A percentile compares a stretch with the other conserved stretches of the same genome.
phyloP scores from a whole-genome alignment of 1,140 invertebrate genomes.

The Melitaea cinxia region DNA sequence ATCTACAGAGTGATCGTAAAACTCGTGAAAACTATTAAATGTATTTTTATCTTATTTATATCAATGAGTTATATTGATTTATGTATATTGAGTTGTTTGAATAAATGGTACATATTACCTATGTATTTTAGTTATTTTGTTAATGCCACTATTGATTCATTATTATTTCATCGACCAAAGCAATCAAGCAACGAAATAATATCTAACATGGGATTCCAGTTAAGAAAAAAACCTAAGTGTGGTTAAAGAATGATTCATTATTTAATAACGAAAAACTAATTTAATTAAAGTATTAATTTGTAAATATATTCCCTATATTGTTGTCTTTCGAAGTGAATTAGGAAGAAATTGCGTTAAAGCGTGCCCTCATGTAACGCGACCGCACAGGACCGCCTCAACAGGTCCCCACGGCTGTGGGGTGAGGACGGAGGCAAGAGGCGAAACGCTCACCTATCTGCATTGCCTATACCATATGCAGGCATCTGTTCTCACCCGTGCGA shows the following conservation, averaged over 20 bases:
- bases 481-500: background rate
- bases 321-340: background rate
- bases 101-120: background rate
- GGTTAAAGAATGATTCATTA: no score
- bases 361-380: constrained; percentile 1
- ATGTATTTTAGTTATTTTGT: no score
- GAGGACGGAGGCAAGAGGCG: constrained; percentile 13
- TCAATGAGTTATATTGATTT: background rate
- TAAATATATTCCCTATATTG: no score
- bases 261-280: background rate
- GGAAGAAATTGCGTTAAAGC: background rate
- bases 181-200: no score
- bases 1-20: background rate
- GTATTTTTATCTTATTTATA: background rate
- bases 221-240: no score
- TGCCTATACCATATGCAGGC: constrained; percentile 16
- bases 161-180: no score
- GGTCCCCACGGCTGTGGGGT: constrained; percentile 29
- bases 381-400: constrained; percentile 34
- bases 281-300: background rate
- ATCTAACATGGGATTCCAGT: no score
- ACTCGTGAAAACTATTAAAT: background rate
- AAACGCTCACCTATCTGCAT: constrained; percentile 27
- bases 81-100: background rate
- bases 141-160: no score